These are phyloP conservation scores for Heliothis peltigera DNA, from an alignment of 2,888 invertebrate genomes.

Conservation along the genomic window DNA sequence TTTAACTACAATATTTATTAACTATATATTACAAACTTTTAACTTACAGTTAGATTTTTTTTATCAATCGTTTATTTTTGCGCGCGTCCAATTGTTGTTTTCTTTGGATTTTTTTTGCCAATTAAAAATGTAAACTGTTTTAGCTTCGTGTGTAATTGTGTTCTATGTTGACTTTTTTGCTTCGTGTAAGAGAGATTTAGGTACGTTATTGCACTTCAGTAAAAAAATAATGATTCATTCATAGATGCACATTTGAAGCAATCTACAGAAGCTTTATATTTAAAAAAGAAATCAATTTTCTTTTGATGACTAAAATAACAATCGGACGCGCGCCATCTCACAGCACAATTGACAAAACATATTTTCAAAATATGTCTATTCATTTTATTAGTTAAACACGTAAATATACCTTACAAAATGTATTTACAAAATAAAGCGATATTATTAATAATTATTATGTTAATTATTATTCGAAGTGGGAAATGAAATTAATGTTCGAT, in stretches of 20 bases:
- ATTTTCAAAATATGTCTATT: slow-evolving; percentile 88
- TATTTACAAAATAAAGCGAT: slow-evolving; percentile 89
- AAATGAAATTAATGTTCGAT: slow-evolving; percentile 73
- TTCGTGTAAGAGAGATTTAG: background rate
- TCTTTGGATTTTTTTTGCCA: slow-evolving; percentile 51
- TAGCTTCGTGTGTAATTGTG: slow-evolving; percentile 14
- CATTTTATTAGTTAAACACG: slow-evolving; percentile 84
- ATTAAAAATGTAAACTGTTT: slow-evolving; percentile 46
- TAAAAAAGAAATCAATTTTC: slow-evolving; percentile 23
- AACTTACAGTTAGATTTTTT: slow-evolving; percentile 84
- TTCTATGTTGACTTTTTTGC: background rate
- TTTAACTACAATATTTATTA: slow-evolving; percentile 89
- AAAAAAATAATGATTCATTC: background rate
- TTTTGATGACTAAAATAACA: slow-evolving; percentile 70
- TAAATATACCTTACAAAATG: slow-evolving; percentile 88
- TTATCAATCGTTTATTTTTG: slow-evolving; percentile 85
- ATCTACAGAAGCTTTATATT: slow-evolving; percentile 16
- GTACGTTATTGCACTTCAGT: background rate
- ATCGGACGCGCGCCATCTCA: slow-evolving; percentile 79
- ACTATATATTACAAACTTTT: slow-evolving; percentile 89
- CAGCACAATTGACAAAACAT: slow-evolving; percentile 90
- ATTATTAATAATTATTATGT: slow-evolving; percentile 72
- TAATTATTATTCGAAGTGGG: slow-evolving; percentile 73
- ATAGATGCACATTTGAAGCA: background rate
- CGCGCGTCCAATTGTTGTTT: slow-evolving; percentile 77